These are phyloP conservation scores for Stramonita haemastoma DNA, from an alignment of 2,888 invertebrate genomes.

Conservation along the genomic window DNA sequence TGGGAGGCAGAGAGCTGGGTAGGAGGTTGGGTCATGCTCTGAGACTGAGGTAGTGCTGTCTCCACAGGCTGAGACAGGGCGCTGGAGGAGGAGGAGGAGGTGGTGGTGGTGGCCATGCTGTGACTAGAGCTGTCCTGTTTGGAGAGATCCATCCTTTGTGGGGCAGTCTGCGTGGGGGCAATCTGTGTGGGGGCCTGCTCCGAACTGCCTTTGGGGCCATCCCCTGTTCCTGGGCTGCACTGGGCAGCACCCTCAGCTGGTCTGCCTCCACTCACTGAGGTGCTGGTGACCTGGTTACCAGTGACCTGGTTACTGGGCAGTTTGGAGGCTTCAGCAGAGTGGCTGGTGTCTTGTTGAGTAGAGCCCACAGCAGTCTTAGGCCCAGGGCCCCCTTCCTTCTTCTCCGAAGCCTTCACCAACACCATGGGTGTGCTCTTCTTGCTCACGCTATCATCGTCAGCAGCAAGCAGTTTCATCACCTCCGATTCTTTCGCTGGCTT, in stretches of 20 bases:
- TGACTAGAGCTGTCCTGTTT: constrained; percentile 26
- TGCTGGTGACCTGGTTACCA: neutral
- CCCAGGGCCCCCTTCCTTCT: neutral
- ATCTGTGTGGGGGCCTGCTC: constrained; percentile 15
- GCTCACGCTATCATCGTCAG: neutral
- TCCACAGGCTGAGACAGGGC: neutral
- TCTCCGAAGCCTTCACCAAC: neutral
- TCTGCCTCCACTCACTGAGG: neutral
- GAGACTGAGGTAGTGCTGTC: constrained; percentile 9
- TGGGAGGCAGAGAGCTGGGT: constrained; percentile 5
- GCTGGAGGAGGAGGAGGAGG: neutral
- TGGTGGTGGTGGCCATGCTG: neutral
- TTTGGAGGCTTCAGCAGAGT: too few relatives aligned
- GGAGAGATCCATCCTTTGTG: neutral
- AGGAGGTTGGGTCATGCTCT: neutral
- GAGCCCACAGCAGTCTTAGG: neutral
- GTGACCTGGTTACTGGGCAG: neutral
- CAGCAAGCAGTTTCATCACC: constrained; percentile 28
- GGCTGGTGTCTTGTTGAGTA: neutral
- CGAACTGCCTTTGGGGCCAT: neutral
- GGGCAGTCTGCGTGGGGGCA: neutral
- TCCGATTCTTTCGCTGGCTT: neutral
- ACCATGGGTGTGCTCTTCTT: neutral
- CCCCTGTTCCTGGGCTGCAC: neutral
- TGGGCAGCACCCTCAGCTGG: neutral